A percentile compares a stretch with the other conserved stretches of the same genome.
Evolutionary conservation across 2,888 invertebrate species (phyloP).

Genomic region (Dromius quadrimaculatus): DNA sequence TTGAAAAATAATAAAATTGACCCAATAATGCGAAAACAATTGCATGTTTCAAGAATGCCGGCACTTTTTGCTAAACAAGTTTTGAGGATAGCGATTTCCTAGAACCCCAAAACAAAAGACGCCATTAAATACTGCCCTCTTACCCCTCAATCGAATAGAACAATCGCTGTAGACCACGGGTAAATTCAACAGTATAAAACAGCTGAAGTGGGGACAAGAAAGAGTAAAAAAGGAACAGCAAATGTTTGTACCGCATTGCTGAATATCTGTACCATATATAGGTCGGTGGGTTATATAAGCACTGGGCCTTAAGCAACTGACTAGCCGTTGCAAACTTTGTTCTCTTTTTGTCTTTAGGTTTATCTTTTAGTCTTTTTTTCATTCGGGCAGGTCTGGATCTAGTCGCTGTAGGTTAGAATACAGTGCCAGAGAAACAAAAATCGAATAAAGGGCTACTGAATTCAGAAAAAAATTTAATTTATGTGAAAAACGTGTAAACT

Average conservation of each 20-base stretch:
- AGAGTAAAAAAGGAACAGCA: slow-evolving; percentile 36
- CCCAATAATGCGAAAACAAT: slow-evolving; percentile 48
- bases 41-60: slow-evolving; percentile 33
- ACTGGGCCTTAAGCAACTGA: slow-evolving; percentile 33
- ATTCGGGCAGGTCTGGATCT: slow-evolving; percentile 40
- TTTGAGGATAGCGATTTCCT: slow-evolving; percentile 34
- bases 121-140: slow-evolving; percentile 39
- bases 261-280: slow-evolving; percentile 66
- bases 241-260: slow-evolving; percentile 61
- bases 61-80: slow-evolving; percentile 29
- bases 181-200: slow-evolving; percentile 41
- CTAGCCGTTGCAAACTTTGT: slow-evolving; percentile 34
- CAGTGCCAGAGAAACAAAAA: slow-evolving; percentile 19
- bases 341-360: slow-evolving; percentile 44
- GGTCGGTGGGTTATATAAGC: slow-evolving; percentile 60
- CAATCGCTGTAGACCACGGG: slow-evolving; percentile 27
- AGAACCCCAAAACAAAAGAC: slow-evolving; percentile 49
- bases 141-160: slow-evolving; percentile 18
- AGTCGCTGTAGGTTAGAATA: neutral
- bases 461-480: neutral
- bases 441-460: no score
- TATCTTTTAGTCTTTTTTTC: slow-evolving; percentile 51
- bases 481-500: no score
- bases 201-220: slow-evolving; percentile 18
- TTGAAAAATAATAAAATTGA: slow-evolving; percentile 28